Evolutionary conservation across 2,797 vertebrate species (phyloP), one percentile per base, ranked within the genome.

Genomic region (Sebastes elongatus): DNA sequence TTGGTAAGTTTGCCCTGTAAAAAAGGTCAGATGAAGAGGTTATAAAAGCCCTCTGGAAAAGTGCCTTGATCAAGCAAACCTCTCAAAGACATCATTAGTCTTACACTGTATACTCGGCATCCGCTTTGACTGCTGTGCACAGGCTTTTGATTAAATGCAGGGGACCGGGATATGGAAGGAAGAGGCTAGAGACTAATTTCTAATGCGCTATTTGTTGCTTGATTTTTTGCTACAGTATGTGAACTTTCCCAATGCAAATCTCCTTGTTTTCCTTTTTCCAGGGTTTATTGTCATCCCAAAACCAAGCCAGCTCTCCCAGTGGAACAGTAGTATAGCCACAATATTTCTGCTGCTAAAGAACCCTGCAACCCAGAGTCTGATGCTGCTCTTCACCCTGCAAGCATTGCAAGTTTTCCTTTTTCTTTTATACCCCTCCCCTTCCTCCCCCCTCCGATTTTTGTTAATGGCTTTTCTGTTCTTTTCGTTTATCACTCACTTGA

Each of bases 251-350:
- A 93, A 94, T 91, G 91, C 94, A 95, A 93, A 92, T 94, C 90
- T 96, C 86, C 93, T 94, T 95, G 88, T 94, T 94, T 97, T 98
- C 96, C 96, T 96, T 97, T 91, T 97, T 94, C 93, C 97, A 99
- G 98, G 98, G 97, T 95, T 97, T 97, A 95, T 95, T 97, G 96
- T 97, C 98, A 93, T 96, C 97, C 95, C 98, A 96, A 97, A 97
- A 94, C 96, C 98, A 97, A 96, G 97, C 98, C 97, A 97, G 96
- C 96, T 97, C 97, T 96, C 97, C 98, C 95, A 98, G 97, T 96
- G 97, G 97, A 93, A 98, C 98, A 95, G 96, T 97, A 97, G 97
- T 98, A 97, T 98, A 98, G 97, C 93, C 93, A 95, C 92, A 95
- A 94, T 95, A 93, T 95, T 95, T 95, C 97, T 95, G 95, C 97